Conservation (phyloP, 2,797 vertebrate species). For the Rhodeus uyekii region DNA sequence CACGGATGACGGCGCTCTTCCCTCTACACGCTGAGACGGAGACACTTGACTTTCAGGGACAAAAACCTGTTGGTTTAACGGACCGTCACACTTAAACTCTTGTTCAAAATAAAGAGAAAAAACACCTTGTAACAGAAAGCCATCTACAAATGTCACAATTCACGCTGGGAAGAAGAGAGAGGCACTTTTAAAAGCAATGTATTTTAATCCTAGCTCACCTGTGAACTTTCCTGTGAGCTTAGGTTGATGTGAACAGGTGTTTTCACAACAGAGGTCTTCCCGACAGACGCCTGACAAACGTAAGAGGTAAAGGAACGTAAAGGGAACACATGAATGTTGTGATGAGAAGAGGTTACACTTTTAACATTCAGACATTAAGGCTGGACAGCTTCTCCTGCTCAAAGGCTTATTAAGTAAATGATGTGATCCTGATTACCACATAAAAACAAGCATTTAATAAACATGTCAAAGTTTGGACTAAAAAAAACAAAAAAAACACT, state of each 20-base stretch:
- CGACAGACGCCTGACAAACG: constrained; percentile 80
- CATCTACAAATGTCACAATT: neutral
- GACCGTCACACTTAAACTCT: neutral
- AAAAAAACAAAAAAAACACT: neutral
- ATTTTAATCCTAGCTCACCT: constrained; percentile 74
- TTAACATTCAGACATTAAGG: neutral
- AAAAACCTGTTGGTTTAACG: constrained; percentile 70
- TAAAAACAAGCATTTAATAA: neutral
- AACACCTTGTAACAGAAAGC: neutral
- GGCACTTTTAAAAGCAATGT: neutral
- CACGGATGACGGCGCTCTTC: constrained; percentile 58
- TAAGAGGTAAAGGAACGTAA: constrained; percentile 39
- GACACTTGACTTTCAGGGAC: constrained; percentile 88
- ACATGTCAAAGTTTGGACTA: neutral
- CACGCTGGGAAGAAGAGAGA: neutral
- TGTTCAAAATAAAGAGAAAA: neutral
- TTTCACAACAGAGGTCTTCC: constrained; percentile 84
- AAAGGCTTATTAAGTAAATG: neutral
- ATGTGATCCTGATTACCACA: neutral
- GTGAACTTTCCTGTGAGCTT: constrained; percentile 81
- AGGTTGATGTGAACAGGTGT: constrained; percentile 81
- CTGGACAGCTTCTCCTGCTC: neutral
- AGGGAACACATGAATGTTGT: constrained; percentile 23
- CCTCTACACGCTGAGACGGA: constrained; percentile 54
- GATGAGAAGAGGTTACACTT: neutral